These are phyloP conservation scores for Amblyopsis hoosieri DNA, from an alignment of 2,797 vertebrate species.

Conservation along the genomic window DNA sequence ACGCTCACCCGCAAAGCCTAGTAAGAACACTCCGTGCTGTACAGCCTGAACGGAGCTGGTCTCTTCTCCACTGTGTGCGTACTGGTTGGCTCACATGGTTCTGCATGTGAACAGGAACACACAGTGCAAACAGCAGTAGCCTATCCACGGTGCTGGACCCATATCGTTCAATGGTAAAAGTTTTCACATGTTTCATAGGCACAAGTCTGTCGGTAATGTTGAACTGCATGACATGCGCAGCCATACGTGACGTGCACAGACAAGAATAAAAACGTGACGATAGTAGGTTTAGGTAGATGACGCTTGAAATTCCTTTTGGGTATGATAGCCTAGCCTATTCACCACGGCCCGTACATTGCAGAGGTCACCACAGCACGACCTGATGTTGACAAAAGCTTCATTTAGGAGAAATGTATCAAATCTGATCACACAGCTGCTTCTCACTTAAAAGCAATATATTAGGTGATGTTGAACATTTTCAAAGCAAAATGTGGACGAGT, in stretches of 20 bases:
- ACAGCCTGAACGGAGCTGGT: conserved; percentile 66
- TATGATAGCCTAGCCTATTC: conserved; percentile 3
- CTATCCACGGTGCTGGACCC: conserved; percentile 36
- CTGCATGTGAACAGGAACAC: conserved; percentile 65
- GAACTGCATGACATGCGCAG: no score
- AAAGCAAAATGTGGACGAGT: conserved; percentile 4
- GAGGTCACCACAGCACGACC: conserved; percentile 53
- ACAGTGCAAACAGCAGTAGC: conserved; percentile 42
- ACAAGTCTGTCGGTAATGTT: no score
- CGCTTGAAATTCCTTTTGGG: conserved; percentile 15
- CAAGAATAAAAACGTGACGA: no score
- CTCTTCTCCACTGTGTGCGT: conserved; percentile 55
- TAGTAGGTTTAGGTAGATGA: no score
- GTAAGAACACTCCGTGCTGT: conserved; percentile 57
- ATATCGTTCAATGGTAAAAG: no score
- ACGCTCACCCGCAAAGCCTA: no score
- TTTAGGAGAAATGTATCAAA: conserved; percentile 53
- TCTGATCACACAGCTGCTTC: conserved; percentile 55
- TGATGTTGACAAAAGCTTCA: conserved; percentile 61
- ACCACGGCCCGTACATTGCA: conserved; percentile 35
- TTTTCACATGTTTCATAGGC: no score
- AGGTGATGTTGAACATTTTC: conserved; percentile 56
- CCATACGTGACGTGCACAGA: no score
- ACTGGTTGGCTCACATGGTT: conserved; percentile 69
- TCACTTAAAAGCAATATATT: conserved; percentile 61